phyloP scores from a whole-genome alignment of 2,888 invertebrate genomes.

The Apotomis capreana region DNA sequence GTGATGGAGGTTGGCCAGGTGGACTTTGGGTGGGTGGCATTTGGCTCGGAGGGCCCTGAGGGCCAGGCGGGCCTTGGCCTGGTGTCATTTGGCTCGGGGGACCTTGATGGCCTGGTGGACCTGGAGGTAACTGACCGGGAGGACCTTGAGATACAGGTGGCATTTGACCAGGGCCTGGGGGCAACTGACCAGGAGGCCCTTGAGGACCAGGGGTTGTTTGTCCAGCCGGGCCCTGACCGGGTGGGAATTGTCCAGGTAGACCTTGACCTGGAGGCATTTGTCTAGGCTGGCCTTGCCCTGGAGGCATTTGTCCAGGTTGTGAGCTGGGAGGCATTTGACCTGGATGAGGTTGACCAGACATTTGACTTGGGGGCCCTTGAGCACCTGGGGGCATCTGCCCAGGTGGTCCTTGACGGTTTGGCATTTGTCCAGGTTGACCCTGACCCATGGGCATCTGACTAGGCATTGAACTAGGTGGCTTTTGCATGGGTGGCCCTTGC shows the following conservation, averaged over 20 bases:
- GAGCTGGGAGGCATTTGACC: constrained; percentile 57
- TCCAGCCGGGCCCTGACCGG: constrained; percentile 49
- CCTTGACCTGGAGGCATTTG: constrained; percentile 53
- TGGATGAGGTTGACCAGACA: constrained; percentile 38
- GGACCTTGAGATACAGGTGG: constrained; percentile 45
- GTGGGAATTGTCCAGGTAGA: constrained; percentile 43
- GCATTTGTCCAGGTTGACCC: constrained; percentile 53
- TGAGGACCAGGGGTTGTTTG: constrained; percentile 58
- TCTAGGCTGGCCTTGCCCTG: constrained; percentile 50
- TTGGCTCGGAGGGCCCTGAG: constrained; percentile 38
- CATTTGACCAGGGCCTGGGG: constrained; percentile 45
- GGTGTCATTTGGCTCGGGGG: constrained; percentile 52
- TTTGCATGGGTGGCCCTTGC: constrained; percentile 26
- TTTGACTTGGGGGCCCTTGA: constrained; percentile 52
- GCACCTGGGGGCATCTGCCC: constrained; percentile 51
- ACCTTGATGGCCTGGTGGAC: constrained; percentile 53
- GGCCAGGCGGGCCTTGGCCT: constrained; percentile 13
- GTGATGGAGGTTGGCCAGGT: constrained; percentile 14
- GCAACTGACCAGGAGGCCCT: constrained; percentile 54
- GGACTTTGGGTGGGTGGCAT: constrained; percentile 40
- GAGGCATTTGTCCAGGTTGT: constrained; percentile 43
- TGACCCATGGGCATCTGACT: constrained; percentile 55
- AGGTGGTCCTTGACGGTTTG: constrained; percentile 49
- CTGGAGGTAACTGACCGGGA: constrained; percentile 49
- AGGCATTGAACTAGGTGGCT: constrained; percentile 29